These are phyloP conservation scores for Silurus glanis DNA, from an alignment of 2,113 vertebrate genomes.

Conservation along the genomic window DNA sequence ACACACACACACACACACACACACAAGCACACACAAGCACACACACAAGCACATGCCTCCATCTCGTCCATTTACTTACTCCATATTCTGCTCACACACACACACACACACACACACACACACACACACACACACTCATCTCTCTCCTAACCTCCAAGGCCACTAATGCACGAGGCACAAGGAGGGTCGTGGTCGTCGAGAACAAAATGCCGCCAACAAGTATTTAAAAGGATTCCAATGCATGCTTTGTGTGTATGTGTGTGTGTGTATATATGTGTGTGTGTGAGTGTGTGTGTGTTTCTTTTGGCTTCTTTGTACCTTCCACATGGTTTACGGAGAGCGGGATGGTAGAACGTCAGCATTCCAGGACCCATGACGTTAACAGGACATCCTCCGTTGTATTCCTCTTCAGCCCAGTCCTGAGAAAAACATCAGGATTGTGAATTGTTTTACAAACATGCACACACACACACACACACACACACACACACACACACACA, in stretches of 20 bases:
- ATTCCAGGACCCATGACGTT: conserved; percentile 75
- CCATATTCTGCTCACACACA: conserved; percentile 1
- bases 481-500: too few species aligned
- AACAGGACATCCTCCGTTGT: conserved; percentile 72
- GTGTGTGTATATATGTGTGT: not conserved
- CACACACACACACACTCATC: not conserved
- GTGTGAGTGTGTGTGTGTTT: not conserved
- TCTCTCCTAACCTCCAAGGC: not conserved
- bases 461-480: too few species aligned
- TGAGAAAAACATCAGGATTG: conserved; percentile 45
- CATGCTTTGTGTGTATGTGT: not conserved
- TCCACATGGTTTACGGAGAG: conserved; percentile 68
- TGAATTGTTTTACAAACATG: not conserved
- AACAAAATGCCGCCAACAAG: not conserved
- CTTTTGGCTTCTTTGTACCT: conserved; percentile 60
- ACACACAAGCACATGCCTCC: not conserved
- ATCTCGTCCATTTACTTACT: conserved; percentile 11
- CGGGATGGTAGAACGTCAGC: conserved; percentile 71
- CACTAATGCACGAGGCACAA: not conserved
- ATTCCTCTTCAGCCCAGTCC: conserved; percentile 74
- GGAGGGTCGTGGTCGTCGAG: not conserved
- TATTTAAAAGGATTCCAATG: not conserved
- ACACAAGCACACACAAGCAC: not conserved
- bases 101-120: not conserved
- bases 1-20: conserved; percentile 19